Percentiles rank a stretch among this genome's conserved stretches.
Conservation (phyloP, 1,140 invertebrate species). For the Cydia amplana region DNA sequence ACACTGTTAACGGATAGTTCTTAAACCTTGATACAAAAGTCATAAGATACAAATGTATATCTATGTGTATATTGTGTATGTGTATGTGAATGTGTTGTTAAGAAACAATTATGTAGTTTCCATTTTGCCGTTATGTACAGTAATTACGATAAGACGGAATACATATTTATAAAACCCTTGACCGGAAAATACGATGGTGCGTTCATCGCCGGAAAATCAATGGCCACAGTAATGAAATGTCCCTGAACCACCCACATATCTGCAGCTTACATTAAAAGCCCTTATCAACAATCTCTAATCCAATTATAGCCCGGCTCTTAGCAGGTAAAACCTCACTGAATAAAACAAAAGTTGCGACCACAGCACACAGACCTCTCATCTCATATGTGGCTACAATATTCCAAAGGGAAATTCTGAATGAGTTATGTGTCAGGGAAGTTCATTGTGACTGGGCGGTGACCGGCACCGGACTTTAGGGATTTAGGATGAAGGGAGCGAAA, state of each 20-base stretch:
- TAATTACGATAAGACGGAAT: too few species aligned
- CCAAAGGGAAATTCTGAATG: neutral
- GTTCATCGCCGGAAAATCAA: constrained; percentile 46
- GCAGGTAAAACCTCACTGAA: constrained; percentile 57
- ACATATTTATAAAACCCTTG: too few species aligned
- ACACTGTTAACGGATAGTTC: too few species aligned
- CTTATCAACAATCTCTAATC: constrained; percentile 73
- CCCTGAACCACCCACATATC: constrained; percentile 43
- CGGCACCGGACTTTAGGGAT: constrained; percentile 64
- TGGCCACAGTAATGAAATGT: constrained; percentile 60
- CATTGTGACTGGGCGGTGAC: constrained; percentile 36
- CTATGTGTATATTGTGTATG: too few species aligned
- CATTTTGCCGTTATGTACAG: too few species aligned
- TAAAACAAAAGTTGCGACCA: constrained; percentile 64
- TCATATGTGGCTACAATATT: constrained; percentile 20
- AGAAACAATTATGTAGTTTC: too few species aligned
- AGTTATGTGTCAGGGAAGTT: constrained; percentile 31
- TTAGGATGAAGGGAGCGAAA: constrained; percentile 58
- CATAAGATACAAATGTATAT: too few species aligned
- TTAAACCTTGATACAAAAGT: too few species aligned
- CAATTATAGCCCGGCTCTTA: constrained; percentile 67
- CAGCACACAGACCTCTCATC: neutral
- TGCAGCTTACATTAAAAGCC: constrained; percentile 56
- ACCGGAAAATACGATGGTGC: neutral
- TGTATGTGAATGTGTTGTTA: too few species aligned